A percentile compares a stretch with the other conserved stretches of the same genome.
These are phyloP conservation scores for Petroica traversi DNA, from an alignment of 2,113 vertebrate species.

Conservation along the genomic window DNA sequence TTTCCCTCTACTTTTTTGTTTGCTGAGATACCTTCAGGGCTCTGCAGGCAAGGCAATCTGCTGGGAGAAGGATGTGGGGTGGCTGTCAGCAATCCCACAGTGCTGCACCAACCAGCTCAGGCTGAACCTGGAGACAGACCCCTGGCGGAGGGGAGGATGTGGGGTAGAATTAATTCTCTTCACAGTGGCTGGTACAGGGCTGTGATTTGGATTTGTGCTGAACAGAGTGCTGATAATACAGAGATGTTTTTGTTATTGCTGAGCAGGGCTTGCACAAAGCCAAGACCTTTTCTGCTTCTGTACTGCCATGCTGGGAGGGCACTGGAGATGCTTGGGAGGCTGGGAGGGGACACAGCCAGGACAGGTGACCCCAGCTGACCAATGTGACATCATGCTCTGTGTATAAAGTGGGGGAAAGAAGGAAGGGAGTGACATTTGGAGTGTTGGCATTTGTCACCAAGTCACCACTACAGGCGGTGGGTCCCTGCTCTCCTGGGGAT, in stretches of 20 bases:
- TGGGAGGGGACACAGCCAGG: neutral
- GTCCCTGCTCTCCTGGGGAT: accelerated
- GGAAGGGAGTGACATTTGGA: accelerated
- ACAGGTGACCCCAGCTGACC: neutral
- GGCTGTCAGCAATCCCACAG: neutral
- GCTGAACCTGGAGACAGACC: neutral
- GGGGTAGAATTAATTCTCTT: neutral
- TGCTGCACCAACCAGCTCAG: neutral
- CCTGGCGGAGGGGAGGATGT: neutral
- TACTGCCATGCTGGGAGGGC: neutral
- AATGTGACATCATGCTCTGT: neutral
- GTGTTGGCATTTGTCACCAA: accelerated
- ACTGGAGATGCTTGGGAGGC: accelerated
- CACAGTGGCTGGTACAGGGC: accelerated
- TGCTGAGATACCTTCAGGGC: neutral
- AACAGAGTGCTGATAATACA: accelerated
- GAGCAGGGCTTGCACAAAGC: neutral
- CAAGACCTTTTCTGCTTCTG: neutral
- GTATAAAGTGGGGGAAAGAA: accelerated
- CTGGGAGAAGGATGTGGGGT: neutral
- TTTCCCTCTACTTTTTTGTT: neutral
- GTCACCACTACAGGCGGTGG: accelerated
- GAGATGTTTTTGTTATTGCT: neutral
- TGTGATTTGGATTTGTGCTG: neutral
- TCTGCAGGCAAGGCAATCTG: neutral